A percentile compares a stretch with the other conserved stretches of the same genome.
These are phyloP conservation scores for Porphyrio hochstetteri DNA, from an alignment of 2,113 vertebrate genomes.

Conservation along the genomic window DNA sequence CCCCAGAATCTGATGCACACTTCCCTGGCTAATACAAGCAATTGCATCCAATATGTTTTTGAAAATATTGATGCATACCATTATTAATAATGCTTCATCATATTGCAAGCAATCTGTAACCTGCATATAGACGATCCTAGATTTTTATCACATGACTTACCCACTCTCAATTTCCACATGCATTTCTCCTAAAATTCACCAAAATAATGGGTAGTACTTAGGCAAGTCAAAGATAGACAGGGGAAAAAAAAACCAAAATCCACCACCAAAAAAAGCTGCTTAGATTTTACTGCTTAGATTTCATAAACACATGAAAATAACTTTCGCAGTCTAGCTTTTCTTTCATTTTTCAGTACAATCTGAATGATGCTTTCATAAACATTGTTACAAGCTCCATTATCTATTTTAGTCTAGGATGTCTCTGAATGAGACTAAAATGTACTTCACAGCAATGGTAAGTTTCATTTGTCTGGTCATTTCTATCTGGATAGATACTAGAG, in stretches of 20 bases:
- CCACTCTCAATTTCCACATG: background rate
- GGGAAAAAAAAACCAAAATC: too few species aligned
- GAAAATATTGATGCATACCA: background rate
- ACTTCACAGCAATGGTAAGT: background rate
- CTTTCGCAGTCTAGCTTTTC: background rate
- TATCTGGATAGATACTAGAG: background rate
- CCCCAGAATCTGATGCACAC: background rate
- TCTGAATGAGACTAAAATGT: background rate
- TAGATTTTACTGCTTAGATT: background rate
- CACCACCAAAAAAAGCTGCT: rapidly evolving
- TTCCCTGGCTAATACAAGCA: background rate
- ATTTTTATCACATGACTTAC: background rate
- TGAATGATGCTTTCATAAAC: background rate
- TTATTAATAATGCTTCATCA: background rate
- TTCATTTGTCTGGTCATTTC: background rate
- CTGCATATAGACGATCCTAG: background rate
- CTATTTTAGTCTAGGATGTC: background rate
- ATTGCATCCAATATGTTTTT: background rate
- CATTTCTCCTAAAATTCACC: background rate
- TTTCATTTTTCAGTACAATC: background rate
- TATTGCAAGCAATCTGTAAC: background rate
- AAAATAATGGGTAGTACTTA: background rate
- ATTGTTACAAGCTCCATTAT: background rate
- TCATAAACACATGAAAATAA: background rate
- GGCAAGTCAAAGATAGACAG: background rate